Base-by-base conservation (phyloP, 2,888 invertebrate genomes). In the Zhuqinia jingwanae region DNA sequence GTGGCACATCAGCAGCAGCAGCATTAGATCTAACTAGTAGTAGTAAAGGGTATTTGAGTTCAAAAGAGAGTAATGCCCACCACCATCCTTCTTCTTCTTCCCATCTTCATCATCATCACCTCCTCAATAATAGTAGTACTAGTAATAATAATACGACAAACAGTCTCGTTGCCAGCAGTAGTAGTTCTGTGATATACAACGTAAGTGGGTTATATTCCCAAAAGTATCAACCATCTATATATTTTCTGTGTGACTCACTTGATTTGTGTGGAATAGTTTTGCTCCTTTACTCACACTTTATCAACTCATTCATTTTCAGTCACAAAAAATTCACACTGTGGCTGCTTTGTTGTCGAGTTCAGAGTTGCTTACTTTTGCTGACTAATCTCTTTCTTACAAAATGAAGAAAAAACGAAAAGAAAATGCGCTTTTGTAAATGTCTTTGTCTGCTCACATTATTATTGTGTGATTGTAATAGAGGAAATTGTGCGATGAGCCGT, bases 141-240 rank as follows among this genome's bases (percentile, higher is more conserved):
- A n/a, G 36, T 36, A 36, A 8, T 36, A 36, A 75, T 70, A 88
- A 89, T 70, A 87, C 73, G 47, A n/a, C n/a, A n/a, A 83, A 47
- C 86, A 86, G 88, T 53, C 78, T 81, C 13, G 85, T 84, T 56
- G 84, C 88, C 82, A 88, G 88, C 76, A 81, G 77, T 30, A 63
- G 85, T 58, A 89, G 86, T 86, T 84, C 90, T 90, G 90, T 90
- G 90, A 90, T 90, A 90, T 89, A 87, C 89, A 86, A 86, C 87
- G 90, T 90, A 89, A 90, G 90, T 89, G n/a, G n/a, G n/a, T n/a
- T n/a, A n/a, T n/a, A n/a, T n/a, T n/a, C n/a, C n/a, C 73, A 10
- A 36, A 36, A 6, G 36, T 36, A 3, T 36, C 36, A 36, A 36
- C 3, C 8, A 36, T 36, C 3, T 36, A 36, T 36, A 3, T 36